Evolutionary conservation across 1,140 invertebrate species (phyloP).

Genomic region (Lineus longissimus): DNA sequence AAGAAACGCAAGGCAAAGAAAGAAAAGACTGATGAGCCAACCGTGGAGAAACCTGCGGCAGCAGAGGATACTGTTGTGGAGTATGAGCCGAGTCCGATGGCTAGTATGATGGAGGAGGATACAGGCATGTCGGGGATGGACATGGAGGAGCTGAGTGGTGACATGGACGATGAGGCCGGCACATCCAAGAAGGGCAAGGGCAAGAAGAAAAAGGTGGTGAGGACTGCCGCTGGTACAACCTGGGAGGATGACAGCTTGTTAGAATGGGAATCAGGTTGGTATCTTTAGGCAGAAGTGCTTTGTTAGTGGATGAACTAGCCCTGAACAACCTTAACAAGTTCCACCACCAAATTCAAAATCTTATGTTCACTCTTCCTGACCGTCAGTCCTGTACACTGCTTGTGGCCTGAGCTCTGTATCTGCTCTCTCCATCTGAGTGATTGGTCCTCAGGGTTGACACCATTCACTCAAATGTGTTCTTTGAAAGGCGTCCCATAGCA

Average conservation of each 20-base stretch:
- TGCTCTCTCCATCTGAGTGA: too few species aligned
- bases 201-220: slow-evolving; percentile 73
- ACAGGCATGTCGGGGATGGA: background rate
- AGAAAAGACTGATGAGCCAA: slow-evolving; percentile 7
- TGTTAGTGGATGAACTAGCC: too few species aligned
- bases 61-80: slow-evolving; percentile 1
- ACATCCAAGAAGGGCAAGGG: slow-evolving; percentile 56
- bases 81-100: background rate
- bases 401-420: too few species aligned
- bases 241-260: slow-evolving; percentile 90
- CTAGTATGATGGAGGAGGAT: background rate
- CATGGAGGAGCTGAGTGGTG: background rate
- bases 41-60: background rate
- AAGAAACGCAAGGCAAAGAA: slow-evolving; percentile 14
- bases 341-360: too few species aligned
- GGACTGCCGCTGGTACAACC: slow-evolving; percentile 84
- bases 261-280: slow-evolving; percentile 82
- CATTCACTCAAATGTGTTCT: too few species aligned
- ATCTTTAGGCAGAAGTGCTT: background rate
- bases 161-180: background rate
- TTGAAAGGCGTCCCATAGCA: too few species aligned
- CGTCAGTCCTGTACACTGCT: too few species aligned
- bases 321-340: background rate
- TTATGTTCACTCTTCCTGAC: too few species aligned
- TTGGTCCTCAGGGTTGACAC: too few species aligned